Conservation (phyloP, 2,797 vertebrate species). For the Cossypha niveicapilla region DNA sequence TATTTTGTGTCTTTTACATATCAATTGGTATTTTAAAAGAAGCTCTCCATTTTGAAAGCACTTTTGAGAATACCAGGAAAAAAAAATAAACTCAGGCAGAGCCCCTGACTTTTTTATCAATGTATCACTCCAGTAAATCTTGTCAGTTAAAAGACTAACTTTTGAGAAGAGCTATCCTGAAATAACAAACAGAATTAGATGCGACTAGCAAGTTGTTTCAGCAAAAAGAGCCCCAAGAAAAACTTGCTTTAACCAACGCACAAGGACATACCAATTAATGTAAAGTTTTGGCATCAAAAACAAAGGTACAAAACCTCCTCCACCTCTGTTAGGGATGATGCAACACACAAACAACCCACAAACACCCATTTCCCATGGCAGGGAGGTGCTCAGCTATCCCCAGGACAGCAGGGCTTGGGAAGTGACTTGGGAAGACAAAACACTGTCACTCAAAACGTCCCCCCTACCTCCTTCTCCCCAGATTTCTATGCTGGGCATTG, state of each 20-base stretch:
- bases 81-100: background rate
- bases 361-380: background rate
- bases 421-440: background rate
- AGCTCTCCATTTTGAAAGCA: background rate
- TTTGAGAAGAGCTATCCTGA: background rate
- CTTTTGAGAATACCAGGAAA: background rate
- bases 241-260: background rate
- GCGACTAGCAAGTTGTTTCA: background rate
- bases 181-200: background rate
- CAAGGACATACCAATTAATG: background rate
- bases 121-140: background rate
- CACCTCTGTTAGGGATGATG: background rate
- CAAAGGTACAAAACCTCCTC: background rate
- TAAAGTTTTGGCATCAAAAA: background rate
- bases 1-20: constrained; percentile 40
- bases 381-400: background rate
- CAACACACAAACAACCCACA: background rate
- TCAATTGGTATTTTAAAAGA: background rate
- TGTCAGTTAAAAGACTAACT: background rate
- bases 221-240: background rate
- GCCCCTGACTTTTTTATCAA: background rate
- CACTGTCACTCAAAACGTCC: fast-evolving
- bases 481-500: fast-evolving
- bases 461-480: background rate
- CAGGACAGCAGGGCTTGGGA: background rate